Evolutionary conservation across 1,140 invertebrate species (phyloP).

Genomic region (Drosophila trapezifrons): DNA sequence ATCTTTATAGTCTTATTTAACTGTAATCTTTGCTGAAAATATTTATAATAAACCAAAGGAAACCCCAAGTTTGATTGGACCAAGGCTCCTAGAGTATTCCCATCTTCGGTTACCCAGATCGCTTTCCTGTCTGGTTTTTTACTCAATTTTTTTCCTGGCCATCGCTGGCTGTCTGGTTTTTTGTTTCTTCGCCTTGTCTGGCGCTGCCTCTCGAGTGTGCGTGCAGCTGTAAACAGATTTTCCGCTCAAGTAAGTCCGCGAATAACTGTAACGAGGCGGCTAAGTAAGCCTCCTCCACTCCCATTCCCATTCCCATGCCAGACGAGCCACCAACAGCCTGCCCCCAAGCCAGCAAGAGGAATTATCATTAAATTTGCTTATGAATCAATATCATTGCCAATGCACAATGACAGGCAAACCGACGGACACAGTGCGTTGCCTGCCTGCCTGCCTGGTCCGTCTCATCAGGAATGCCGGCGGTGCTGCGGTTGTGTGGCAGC

Average conservation of each 20-base stretch:
- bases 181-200: slow-evolving; percentile 31
- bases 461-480: slow-evolving; percentile 69
- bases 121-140: slow-evolving; percentile 7
- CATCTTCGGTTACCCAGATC: background rate
- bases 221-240: slow-evolving; percentile 83
- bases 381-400: slow-evolving; percentile 79
- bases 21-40: background rate
- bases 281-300: slow-evolving; percentile 45
- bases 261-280: slow-evolving; percentile 77
- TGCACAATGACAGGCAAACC: slow-evolving; percentile 40
- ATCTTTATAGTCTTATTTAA: too few species aligned
- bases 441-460: slow-evolving; percentile 12
- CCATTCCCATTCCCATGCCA: slow-evolving; percentile 14
- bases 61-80: too few species aligned
- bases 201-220: slow-evolving; percentile 66
- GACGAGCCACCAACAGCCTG: too few species aligned
- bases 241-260: slow-evolving; percentile 75
- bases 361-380: slow-evolving; percentile 82
- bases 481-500: slow-evolving; percentile 79
- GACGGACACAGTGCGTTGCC: slow-evolving; percentile 25
- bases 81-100: background rate
- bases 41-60: background rate
- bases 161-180: slow-evolving; percentile 24
- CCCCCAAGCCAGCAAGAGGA: slow-evolving; percentile 33
- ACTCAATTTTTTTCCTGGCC: slow-evolving; percentile 28